These are phyloP conservation scores for Hypercompe scribonia DNA, from an alignment of 2,888 invertebrate genomes.

Conservation along the genomic window DNA sequence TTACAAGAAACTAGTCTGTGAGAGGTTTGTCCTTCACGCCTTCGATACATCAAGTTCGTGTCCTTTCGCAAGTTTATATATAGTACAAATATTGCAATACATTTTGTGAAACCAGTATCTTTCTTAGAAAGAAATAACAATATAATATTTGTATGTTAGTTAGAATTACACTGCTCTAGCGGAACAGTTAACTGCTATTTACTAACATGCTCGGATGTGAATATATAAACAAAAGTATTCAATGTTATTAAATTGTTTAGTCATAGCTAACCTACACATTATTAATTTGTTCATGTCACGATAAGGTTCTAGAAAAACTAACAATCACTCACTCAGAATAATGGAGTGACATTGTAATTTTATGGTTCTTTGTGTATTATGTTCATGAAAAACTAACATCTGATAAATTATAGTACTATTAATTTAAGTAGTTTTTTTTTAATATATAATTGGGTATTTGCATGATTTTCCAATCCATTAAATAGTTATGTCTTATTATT, in stretches of 20 bases:
- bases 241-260: neutral
- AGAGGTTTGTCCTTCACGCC: too few relatives aligned
- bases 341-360: neutral
- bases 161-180: neutral
- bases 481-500: too few relatives aligned
- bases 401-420: neutral
- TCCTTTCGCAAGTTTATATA: too few relatives aligned
- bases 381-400: neutral
- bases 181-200: neutral
- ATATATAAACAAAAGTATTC: neutral
- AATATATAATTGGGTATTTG: too few relatives aligned
- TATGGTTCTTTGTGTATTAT: neutral
- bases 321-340: neutral
- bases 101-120: too few relatives aligned
- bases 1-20: too few relatives aligned
- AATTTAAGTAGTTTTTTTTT: too few relatives aligned
- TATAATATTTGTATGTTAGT: neutral
- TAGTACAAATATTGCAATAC: too few relatives aligned
- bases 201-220: neutral
- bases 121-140: neutral
- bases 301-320: constrained; percentile 1
- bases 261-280: neutral
- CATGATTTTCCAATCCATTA: too few relatives aligned
- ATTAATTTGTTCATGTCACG: neutral
- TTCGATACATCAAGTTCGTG: too few relatives aligned